A percentile compares a stretch with the other conserved stretches of the same genome.
These are phyloP conservation scores for Agelaius tricolor DNA, from an alignment of 2,113 vertebrate species.

Conservation along the genomic window DNA sequence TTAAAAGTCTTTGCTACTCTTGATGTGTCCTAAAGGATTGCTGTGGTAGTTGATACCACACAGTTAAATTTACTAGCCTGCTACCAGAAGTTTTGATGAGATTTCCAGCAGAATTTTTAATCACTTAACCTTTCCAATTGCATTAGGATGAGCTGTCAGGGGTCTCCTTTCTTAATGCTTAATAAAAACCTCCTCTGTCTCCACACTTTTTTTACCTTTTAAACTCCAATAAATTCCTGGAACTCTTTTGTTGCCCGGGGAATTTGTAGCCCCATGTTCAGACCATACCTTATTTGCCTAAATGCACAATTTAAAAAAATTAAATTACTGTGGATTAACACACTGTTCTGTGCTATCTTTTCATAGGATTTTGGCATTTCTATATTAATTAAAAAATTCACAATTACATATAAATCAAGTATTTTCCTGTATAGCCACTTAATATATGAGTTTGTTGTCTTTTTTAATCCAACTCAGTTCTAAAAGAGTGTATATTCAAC, in stretches of 20 bases:
- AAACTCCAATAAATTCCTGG: neutral
- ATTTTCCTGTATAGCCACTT: neutral
- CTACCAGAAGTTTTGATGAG: neutral
- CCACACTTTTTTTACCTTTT: neutral
- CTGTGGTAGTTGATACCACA: neutral
- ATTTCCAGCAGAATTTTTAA: slow-evolving; percentile 26
- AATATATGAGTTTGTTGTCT: neutral
- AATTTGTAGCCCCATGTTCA: neutral
- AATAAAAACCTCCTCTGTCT: neutral
- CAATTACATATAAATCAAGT: neutral
- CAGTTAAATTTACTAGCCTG: slow-evolving; percentile 15
- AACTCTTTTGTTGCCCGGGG: neutral
- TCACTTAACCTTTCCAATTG: slow-evolving; percentile 28
- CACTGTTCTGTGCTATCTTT: neutral
- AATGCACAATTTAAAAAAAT: neutral
- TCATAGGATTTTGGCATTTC: neutral
- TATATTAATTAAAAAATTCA: neutral
- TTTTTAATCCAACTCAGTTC: neutral
- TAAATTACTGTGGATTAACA: neutral
- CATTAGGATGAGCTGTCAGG: slow-evolving; percentile 17
- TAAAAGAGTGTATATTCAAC: neutral
- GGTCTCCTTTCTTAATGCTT: neutral
- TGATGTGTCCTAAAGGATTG: neutral
- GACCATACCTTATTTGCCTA: neutral
- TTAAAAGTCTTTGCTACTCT: neutral